Percentiles rank a stretch among this genome's conserved stretches.
These are phyloP conservation scores for Camelus dromedarius DNA, from an alignment of 2,113 vertebrate species.

Conservation along the genomic window DNA sequence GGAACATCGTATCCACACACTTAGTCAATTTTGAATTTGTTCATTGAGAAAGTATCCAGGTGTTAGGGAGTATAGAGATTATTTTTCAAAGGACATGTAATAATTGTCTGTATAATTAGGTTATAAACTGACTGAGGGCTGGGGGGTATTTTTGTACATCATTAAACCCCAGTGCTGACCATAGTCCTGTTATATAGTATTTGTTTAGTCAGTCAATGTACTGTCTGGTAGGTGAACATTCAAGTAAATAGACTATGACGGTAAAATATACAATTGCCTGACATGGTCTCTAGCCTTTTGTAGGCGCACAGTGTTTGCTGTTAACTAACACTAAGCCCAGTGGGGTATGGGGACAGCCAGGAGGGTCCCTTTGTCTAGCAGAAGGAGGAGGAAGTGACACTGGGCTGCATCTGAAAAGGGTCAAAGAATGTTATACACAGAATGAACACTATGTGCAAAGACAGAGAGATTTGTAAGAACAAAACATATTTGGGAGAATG, in stretches of 20 bases:
- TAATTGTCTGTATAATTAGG: background rate
- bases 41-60: constrained; percentile 6
- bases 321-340: background rate
- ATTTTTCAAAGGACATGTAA: background rate
- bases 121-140: background rate
- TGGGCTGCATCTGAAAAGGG: background rate
- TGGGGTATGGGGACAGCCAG: background rate
- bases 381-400: background rate
- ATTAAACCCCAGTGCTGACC: background rate
- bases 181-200: background rate
- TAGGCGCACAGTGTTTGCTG: background rate
- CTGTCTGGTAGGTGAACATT: background rate
- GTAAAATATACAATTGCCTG: background rate
- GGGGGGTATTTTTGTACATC: background rate
- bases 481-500: background rate
- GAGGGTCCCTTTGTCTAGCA: background rate
- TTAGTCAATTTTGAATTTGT: background rate
- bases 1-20: background rate
- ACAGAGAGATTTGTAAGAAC: background rate
- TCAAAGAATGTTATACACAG: background rate
- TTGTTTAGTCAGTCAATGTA: background rate
- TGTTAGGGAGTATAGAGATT: background rate
- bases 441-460: background rate
- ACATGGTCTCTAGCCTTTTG: background rate
- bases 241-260: background rate